A percentile compares a stretch with the other conserved stretches of the same genome.
Evolutionary conservation across 2,113 vertebrate genomes (phyloP).

Genomic region (Prionailurus viverrinus): DNA sequence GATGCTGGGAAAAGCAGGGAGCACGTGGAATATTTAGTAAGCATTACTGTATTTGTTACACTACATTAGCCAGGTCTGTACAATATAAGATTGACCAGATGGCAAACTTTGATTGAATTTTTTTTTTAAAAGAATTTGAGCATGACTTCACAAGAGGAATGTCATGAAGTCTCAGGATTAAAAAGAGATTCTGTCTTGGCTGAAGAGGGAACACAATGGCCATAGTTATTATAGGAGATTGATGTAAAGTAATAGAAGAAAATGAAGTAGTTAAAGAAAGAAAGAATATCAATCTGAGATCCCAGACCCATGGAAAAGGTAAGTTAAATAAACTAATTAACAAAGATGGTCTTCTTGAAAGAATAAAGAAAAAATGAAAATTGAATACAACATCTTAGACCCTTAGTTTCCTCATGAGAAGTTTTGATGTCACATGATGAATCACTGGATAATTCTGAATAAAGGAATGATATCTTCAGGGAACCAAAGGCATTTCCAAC

Average conservation of each 20-base stretch:
- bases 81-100: conserved; percentile 58
- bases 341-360: conserved; percentile 49
- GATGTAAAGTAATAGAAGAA: conserved; percentile 19
- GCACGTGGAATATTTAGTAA: background rate
- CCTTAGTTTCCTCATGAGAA: background rate
- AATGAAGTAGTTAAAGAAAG: background rate
- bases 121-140: conserved; percentile 11
- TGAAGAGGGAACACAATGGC: background rate
- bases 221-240: background rate
- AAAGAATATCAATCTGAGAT: background rate
- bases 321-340: conserved; percentile 45
- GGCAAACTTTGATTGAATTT: conserved; percentile 61
- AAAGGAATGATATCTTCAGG: background rate
- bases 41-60: conserved; percentile 22
- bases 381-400: background rate
- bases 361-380: conserved; percentile 49
- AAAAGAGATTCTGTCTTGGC: background rate
- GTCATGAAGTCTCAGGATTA: background rate
- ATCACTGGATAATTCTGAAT: conserved; percentile 33
- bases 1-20: background rate
- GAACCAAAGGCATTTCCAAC: background rate
- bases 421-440: background rate
- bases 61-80: conserved; percentile 27
- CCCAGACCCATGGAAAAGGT: background rate
- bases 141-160: background rate